Percentiles rank a stretch among this genome's conserved stretches.
These are phyloP conservation scores for Drosophila navojoa DNA, from an alignment of 1,140 invertebrate species.

Conservation along the genomic window DNA sequence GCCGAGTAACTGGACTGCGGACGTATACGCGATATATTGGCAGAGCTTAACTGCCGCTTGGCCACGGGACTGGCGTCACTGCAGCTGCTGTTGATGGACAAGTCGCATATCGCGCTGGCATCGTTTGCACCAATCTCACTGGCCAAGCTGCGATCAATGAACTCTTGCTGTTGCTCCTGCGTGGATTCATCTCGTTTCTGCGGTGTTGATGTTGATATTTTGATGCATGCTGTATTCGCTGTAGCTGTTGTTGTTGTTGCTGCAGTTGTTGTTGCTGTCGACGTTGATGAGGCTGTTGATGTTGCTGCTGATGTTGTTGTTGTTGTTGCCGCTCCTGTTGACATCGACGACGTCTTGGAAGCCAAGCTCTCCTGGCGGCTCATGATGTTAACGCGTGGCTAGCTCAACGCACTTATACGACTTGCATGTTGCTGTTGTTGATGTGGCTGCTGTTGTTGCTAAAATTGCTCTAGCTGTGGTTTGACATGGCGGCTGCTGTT, in stretches of 20 bases:
- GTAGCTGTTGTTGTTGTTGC: constrained; percentile 26
- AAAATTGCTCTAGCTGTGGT: constrained; percentile 8
- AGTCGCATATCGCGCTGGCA: constrained; percentile 49
- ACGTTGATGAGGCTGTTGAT: too few species aligned
- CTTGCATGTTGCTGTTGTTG: constrained; percentile 42
- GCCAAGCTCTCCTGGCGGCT: constrained; percentile 61
- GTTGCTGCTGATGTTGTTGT: neutral
- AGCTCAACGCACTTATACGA: constrained; percentile 39
- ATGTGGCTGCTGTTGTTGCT: constrained; percentile 25
- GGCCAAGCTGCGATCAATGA: constrained; percentile 62
- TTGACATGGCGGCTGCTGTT: constrained; percentile 52
- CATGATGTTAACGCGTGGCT: constrained; percentile 47
- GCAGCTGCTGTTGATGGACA: constrained; percentile 55
- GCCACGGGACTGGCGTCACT: constrained; percentile 69
- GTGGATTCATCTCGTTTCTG: constrained; percentile 55
- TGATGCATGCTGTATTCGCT: constrained; percentile 45
- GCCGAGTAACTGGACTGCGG: constrained; percentile 82
- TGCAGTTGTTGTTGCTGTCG: constrained; percentile 17
- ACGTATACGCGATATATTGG: constrained; percentile 69
- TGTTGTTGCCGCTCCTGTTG: constrained; percentile 6
- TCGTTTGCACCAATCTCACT: constrained; percentile 61
- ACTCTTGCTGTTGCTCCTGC: constrained; percentile 41
- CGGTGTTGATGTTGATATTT: constrained; percentile 77
- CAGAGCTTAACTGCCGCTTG: constrained; percentile 69
- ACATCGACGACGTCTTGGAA: constrained; percentile 10